These are phyloP conservation scores for Berghia stephanieae DNA, from an alignment of 1,140 invertebrate genomes.

Conservation along the genomic window DNA sequence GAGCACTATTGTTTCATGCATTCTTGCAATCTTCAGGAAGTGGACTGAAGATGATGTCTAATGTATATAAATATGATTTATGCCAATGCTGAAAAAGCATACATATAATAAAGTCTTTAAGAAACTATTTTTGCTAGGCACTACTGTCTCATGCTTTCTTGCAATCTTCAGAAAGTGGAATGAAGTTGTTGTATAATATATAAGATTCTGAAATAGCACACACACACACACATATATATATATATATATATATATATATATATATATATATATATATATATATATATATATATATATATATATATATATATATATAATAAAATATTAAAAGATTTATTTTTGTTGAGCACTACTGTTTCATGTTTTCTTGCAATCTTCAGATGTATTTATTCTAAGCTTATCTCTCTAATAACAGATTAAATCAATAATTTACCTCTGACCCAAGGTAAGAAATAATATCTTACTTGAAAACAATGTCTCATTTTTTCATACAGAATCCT, in stretches of 20 bases:
- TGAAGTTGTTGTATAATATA: not conserved
- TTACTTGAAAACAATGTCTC: conserved; percentile 42
- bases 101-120: too few relatives aligned
- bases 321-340: not conserved
- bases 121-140: too few relatives aligned
- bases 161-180: not conserved
- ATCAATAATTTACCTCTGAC: not conserved
- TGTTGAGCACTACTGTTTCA: too few relatives aligned
- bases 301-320: not conserved
- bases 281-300: not conserved
- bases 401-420: not conserved
- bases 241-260: not conserved
- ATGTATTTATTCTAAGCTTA: not conserved
- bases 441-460: not conserved
- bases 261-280: not conserved
- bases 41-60: not conserved
- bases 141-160: too few relatives aligned
- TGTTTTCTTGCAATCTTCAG: not conserved
- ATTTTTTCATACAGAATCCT: conserved; percentile 43
- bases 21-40: not conserved
- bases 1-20: not conserved
- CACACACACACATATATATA: not conserved
- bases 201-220: not conserved
- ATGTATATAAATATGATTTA: not conserved
- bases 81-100: not conserved